Base-by-base conservation (phyloP, 2,888 invertebrate species). In the Leptopilina drosophilae region DNA sequence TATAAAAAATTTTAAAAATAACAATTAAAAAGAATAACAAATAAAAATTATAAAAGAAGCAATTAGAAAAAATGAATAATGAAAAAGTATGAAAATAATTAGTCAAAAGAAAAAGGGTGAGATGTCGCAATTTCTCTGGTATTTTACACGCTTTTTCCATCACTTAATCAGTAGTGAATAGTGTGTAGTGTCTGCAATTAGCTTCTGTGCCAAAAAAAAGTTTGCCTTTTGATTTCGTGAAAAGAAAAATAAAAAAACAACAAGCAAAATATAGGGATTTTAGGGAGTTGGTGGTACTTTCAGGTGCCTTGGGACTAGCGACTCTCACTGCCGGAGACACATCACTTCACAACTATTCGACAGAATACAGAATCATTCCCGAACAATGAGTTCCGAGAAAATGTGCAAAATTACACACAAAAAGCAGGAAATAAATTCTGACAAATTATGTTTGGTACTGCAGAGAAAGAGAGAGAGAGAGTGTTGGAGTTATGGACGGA, bases 301-400 rank as follows among this genome's bases (percentile, higher is more conserved):
- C 89, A 90, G 90, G 88, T 90, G 88, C 86, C 87, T 87, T 90
- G 87, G 89, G 88, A 89, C 87, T 90, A 87, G 85, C 89, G 84
- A 87, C 87, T 85, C 86, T 89, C 85, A 86, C 87, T 84, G 83
- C 89, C 82, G 89, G 87, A 87, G 88, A 89, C 85, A 85, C 88
- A 82, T 85, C 88, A 83, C 89, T 90, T 82, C 90, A 88, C 87
- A 86, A 87, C 88, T 90, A 89, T 85, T 85, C 90, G 79, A 84
- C 89, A 85, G 89, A 90, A 87, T 90, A 88, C 90, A 90, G 89
- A 89, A 88, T 90, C 88, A 90, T 90, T 90, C 87, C 88, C 87
- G 89, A 90, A 84, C 89, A 90, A 89, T 89, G 88, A 90, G 84
- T 81, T 82, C 82, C 82, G 77, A 82, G 78, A 79, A 78, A 53